Percentiles rank a stretch among this genome's conserved stretches.
Conservation (phyloP, 2,113 vertebrate genomes). For the Pipa parva region DNA sequence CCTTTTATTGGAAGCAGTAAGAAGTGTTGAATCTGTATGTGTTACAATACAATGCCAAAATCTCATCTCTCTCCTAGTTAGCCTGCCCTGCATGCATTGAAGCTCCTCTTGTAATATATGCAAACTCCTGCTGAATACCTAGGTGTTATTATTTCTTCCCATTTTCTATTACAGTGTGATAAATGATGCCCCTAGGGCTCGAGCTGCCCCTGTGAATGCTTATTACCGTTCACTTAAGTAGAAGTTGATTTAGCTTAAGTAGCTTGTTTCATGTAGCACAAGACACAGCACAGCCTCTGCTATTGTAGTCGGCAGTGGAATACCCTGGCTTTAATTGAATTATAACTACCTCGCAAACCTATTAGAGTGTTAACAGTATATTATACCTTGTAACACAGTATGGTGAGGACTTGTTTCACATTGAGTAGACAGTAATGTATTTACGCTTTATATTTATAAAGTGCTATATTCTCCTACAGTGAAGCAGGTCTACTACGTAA, state of each 20-base stretch:
- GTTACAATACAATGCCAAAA: slow-evolving; percentile 39
- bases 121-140: slow-evolving; percentile 51
- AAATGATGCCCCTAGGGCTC: slow-evolving; percentile 85
- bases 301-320: slow-evolving; percentile 65
- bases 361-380: slow-evolving; percentile 69
- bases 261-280: slow-evolving; percentile 84
- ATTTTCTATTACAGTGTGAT: slow-evolving; percentile 88
- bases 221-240: slow-evolving; percentile 88
- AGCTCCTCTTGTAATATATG: slow-evolving; percentile 50
- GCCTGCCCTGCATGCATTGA: slow-evolving; percentile 43
- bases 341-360: slow-evolving; percentile 69
- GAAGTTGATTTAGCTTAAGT: slow-evolving; percentile 91
- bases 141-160: slow-evolving; percentile 87
- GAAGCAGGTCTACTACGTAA: slow-evolving; percentile 35
- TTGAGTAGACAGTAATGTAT: slow-evolving; percentile 13
- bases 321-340: slow-evolving; percentile 83
- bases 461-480: slow-evolving; percentile 39
- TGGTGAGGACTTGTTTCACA: slow-evolving; percentile 59
- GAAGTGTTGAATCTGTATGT: slow-evolving; percentile 42
- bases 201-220: slow-evolving; percentile 68
- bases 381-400: slow-evolving; percentile 66
- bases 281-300: slow-evolving; percentile 67
- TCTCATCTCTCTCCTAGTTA: slow-evolving; percentile 43
- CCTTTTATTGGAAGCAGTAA: slow-evolving; percentile 43
- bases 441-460: slow-evolving; percentile 45